Percentiles rank a stretch among this genome's conserved stretches.
phyloP scores from a whole-genome alignment of 1,140 invertebrate species.

The Ylistrum balloti region DNA sequence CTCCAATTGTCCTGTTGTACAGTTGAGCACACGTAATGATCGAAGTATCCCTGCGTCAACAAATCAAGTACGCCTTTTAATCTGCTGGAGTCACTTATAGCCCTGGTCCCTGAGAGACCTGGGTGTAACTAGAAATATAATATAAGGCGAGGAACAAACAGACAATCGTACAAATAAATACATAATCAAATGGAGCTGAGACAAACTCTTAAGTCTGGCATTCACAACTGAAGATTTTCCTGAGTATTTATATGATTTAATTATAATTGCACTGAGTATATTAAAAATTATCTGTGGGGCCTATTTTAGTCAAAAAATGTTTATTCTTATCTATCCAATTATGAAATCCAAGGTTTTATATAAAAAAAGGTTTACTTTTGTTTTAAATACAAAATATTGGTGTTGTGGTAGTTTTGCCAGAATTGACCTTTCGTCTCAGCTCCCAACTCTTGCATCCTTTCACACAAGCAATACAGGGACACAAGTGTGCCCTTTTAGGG shows the following conservation, averaged over 20 bases:
- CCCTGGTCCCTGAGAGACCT: background rate
- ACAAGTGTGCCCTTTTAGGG: background rate
- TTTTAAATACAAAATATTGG: no score
- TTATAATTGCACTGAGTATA: no score
- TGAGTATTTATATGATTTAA: background rate
- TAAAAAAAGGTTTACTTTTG: no score
- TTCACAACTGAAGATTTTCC: background rate
- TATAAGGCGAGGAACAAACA: slow-evolving; percentile 31
- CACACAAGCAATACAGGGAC: slow-evolving; percentile 14
- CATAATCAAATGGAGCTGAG: background rate
- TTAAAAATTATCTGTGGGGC: no score
- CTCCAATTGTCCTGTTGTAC: background rate
- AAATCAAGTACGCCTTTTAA: slow-evolving; percentile 2
- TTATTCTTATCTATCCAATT: no score
- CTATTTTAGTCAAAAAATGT: no score
- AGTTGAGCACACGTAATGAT: background rate
- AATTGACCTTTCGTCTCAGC: background rate
- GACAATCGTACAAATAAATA: background rate
- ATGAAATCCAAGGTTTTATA: no score
- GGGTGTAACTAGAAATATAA: background rate
- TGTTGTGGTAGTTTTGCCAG: background rate
- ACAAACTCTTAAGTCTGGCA: background rate
- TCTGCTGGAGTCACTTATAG: background rate
- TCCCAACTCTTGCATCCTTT: background rate
- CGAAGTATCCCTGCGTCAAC: background rate